These are phyloP conservation scores for Philhelius pedissequus DNA, from an alignment of 2,888 invertebrate genomes.

Conservation along the genomic window DNA sequence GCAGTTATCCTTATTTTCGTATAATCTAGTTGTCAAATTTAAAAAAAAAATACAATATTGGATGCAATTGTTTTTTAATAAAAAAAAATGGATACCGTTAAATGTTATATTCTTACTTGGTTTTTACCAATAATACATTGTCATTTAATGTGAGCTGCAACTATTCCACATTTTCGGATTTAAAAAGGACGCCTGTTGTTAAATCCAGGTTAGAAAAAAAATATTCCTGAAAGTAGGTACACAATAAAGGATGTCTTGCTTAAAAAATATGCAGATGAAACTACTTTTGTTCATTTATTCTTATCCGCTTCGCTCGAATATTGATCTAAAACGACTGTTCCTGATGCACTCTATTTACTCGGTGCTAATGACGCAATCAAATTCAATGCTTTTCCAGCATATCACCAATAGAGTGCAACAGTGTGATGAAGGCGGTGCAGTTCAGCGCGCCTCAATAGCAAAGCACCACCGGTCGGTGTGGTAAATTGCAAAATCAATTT, in stretches of 20 bases:
- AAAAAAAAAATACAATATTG: no score
- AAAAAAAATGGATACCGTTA: no score
- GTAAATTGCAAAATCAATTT: conserved; percentile 38
- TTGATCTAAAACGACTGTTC: background rate
- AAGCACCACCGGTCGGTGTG: background rate
- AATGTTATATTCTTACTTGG: no score
- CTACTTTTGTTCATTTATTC: background rate
- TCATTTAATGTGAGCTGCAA: no score
- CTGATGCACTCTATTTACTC: conserved; percentile 8
- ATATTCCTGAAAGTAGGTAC: background rate
- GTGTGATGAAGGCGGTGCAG: background rate
- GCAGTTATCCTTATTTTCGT: no score
- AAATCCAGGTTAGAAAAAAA: no score
- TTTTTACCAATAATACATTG: no score
- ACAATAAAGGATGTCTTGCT: background rate
- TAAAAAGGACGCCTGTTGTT: no score
- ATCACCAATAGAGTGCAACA: no score
- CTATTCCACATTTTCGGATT: no score
- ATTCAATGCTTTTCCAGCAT: conserved; percentile 13
- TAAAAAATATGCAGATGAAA: background rate
- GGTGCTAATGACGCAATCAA: conserved; percentile 35
- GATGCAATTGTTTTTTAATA: no score
- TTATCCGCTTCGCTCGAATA: background rate
- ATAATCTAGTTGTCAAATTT: no score
- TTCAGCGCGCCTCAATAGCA: background rate